Evolutionary conservation across 2,113 vertebrate species (phyloP).

Genomic region (Mormyrus iriodes): DNA sequence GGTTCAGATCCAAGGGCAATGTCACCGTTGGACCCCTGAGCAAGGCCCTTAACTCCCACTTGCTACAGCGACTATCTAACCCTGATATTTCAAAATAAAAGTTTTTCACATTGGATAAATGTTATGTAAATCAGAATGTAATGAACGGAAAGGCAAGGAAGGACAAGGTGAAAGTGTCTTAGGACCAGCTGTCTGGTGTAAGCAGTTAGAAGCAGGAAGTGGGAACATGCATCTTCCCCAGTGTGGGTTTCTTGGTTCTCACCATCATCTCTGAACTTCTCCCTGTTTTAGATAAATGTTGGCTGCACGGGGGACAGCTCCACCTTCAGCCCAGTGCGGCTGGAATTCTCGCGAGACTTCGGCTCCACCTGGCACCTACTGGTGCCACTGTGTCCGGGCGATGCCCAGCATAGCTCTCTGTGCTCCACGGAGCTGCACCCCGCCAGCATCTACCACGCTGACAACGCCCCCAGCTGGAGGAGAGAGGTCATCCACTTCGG

Average conservation of each 20-base stretch:
- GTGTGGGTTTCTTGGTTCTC: background rate
- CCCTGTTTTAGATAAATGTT: constrained; percentile 76
- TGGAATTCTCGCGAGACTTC: constrained; percentile 92
- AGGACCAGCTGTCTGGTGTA: background rate
- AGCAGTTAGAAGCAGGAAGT: background rate
- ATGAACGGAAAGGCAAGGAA: background rate
- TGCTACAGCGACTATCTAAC: background rate
- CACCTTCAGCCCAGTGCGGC: constrained; percentile 72
- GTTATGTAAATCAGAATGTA: background rate
- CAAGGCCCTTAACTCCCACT: background rate
- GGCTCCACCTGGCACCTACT: constrained; percentile 93
- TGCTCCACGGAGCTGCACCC: constrained; percentile 95
- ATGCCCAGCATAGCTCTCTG: constrained; percentile 77
- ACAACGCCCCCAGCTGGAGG: constrained; percentile 88
- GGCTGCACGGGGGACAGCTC: constrained; percentile 92
- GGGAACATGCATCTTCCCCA: background rate
- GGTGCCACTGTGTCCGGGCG: constrained; percentile 87
- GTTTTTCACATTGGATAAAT: background rate
- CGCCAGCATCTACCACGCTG: constrained; percentile 83
- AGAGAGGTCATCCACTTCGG: constrained; percentile 89
- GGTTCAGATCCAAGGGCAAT: background rate
- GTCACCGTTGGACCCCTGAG: background rate
- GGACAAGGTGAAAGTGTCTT: background rate
- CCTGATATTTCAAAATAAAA: background rate
- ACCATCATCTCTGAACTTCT: constrained; percentile 14